Base-by-base conservation (phyloP, 2,797 vertebrate species). In the Oreochromis mossambicus region DNA sequence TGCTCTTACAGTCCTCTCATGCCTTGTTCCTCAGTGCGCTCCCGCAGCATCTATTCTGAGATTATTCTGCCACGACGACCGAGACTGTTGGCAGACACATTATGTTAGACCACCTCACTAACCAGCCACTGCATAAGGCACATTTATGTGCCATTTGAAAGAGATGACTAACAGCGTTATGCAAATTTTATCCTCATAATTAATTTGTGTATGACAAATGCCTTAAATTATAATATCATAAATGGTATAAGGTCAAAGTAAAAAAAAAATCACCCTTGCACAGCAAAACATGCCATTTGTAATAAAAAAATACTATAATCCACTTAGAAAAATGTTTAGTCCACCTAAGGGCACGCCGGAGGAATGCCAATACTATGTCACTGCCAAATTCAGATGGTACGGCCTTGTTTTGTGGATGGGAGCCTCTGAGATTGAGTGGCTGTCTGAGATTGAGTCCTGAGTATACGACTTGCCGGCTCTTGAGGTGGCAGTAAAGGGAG, bases 31-130 rank as follows among this genome's bases (percentile, higher is more conserved):
- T 86, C 66, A 90, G 90, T 78, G 87, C 85, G 76, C 88, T 93
- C 91, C 86, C 7, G 55, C 92, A 78, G 85, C 91, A 88, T 91
- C 91, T 93, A 94, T 94, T 94, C 94, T 92, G 87, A 93, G 90
- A 92, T 88, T 82, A 90, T 85, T 91, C 92, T 88, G 90, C 85
- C 85, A 90, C 70, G 41, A 90, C 61, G 46, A 93, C 87, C 82
- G 79, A 88, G 92, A 92, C 91, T 87, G 89, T 86, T 92, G 88
- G 89, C 88, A 93, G 90, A 93, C 90, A 88, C 88, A 88, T 83
- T 58, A 51, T 83, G 84, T 90, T 82, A 86, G 88, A 87, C 77
- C 76, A 58, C 80, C 83, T 84, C 88, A 68, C 70, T 76, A 90
- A 88, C 77, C 89, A 89, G 88, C 58, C 85, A 29, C 87, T 82